Evolutionary conservation across 2,113 vertebrate species (phyloP), one percentile per base, ranked within the genome.

Genomic region (Phrynosoma blainvillii): DNA sequence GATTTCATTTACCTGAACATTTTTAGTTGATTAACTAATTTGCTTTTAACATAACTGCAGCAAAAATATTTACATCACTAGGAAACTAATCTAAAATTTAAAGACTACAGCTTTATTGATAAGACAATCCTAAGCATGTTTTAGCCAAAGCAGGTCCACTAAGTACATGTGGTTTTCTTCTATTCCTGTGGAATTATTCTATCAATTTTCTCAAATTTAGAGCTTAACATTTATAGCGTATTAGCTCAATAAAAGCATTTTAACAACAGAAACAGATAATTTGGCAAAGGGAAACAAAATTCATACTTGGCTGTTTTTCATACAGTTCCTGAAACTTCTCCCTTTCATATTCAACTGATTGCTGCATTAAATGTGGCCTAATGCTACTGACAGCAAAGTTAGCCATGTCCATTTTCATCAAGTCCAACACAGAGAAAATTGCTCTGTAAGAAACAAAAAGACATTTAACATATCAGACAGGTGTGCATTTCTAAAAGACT

Each of bases 401-500:
- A 25, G 98, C 98, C 98, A 99, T 98, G 95, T 99, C 99, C 86
- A 99, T 94, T 96, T 99, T 99, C 99, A 99, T 99, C 84, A 98
- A 95, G 95, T 99, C 98, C 96, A 99, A 93, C 30, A 98, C 97
- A 62, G 97, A 97, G 95, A 99, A 99, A 90, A 99, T 99, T 1
- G 97, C 97, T 96, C 99, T 99, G 97, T 68, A 96, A 91, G 90
- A 94, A 92, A 94, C 85, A 91, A 94, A 90, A 95, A 88, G 88
- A 87, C 86, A 92, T 25, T 89, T 27, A 90, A 62, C 76, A 74
- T 27, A 56, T 75, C 42, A 84, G 89, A 89, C 86, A 79, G 4
- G 18, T 6, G 5, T 66, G 92, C 40, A 86, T 86, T 73, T 73
- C 59, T 62, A 62, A 62, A 62, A 62, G 14, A 62, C 59, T 16